These are phyloP conservation scores for Zophobas morio DNA, from an alignment of 1,140 invertebrate genomes.

Conservation along the genomic window DNA sequence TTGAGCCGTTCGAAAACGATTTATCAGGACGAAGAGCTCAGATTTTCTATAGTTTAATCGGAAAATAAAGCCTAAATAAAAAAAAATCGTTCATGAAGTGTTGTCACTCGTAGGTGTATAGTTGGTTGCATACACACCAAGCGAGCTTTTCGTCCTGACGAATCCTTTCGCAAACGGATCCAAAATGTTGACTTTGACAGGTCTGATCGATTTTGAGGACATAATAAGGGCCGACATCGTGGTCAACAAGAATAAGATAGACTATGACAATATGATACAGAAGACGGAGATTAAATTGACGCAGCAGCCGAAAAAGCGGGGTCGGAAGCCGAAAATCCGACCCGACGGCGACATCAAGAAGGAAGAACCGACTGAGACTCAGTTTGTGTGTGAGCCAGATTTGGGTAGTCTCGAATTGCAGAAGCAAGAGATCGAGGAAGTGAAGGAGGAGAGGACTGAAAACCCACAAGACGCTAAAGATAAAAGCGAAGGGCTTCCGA, in stretches of 20 bases:
- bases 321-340: conserved; percentile 19
- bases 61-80: too few species aligned
- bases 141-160: too few species aligned
- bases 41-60: too few species aligned
- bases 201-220: conserved; percentile 61
- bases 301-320: conserved; percentile 31
- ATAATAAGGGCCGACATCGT: conserved; percentile 61
- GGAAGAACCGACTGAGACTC: not conserved
- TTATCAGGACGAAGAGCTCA: too few species aligned
- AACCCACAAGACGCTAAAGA: not conserved
- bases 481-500: not conserved
- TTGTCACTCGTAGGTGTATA: not conserved
- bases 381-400: conserved; percentile 8
- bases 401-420: conserved; percentile 3
- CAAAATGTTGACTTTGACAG: not conserved
- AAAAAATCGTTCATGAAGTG: too few species aligned
- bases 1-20: not conserved
- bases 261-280: conserved; percentile 59
- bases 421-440: not conserved
- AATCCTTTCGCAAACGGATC: too few species aligned
- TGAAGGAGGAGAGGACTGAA: not conserved
- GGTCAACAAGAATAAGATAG: conserved; percentile 57
- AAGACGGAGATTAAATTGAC: conserved; percentile 56
- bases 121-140: not conserved
- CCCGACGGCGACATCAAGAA: not conserved